These are phyloP conservation scores for Xestia c-nigrum DNA, from an alignment of 2,888 invertebrate genomes.

Conservation along the genomic window DNA sequence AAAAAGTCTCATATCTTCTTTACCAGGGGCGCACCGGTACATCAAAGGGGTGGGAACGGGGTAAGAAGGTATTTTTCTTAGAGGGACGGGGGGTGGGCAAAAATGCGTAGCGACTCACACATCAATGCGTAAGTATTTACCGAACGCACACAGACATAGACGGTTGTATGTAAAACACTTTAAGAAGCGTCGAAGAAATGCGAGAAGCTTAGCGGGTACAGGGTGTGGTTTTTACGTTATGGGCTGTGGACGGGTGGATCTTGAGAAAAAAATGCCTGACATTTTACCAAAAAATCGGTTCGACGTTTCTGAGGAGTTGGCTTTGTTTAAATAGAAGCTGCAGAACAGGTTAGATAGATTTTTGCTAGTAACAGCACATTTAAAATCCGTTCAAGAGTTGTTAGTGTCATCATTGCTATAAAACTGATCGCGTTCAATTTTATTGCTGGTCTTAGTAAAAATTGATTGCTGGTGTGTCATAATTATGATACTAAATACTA, in stretches of 20 bases:
- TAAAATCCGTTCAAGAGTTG: not conserved
- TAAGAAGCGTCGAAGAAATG: constrained; percentile 91
- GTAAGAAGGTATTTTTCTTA: constrained; percentile 85
- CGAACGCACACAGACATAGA: constrained; percentile 82
- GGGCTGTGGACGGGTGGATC: constrained; percentile 31
- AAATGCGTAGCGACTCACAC: constrained; percentile 90
- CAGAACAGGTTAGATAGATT: not conserved
- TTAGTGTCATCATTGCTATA: not conserved
- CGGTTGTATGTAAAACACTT: constrained; percentile 90
- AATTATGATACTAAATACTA: not conserved
- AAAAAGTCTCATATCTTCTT: constrained; percentile 91
- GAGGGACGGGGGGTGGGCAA: constrained; percentile 85
- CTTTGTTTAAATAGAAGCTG: not conserved
- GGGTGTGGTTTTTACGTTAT: constrained; percentile 74
- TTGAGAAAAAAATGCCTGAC: constrained; percentile 21
- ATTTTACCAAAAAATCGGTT: not conserved
- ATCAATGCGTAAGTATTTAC: constrained; percentile 88
- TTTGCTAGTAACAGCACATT: too few relatives aligned
- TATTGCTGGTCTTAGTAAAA: not conserved
- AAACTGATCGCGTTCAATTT: not conserved
- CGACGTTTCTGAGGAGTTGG: not conserved
- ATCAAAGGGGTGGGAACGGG: constrained; percentile 87
- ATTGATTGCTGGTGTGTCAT: not conserved
- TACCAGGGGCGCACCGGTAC: constrained; percentile 88
- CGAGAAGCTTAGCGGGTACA: constrained; percentile 88